Percentiles rank a stretch among this genome's conserved stretches.
Evolutionary conservation across 2,113 vertebrate species (phyloP).

Genomic region (Bubalus kerabau): DNA sequence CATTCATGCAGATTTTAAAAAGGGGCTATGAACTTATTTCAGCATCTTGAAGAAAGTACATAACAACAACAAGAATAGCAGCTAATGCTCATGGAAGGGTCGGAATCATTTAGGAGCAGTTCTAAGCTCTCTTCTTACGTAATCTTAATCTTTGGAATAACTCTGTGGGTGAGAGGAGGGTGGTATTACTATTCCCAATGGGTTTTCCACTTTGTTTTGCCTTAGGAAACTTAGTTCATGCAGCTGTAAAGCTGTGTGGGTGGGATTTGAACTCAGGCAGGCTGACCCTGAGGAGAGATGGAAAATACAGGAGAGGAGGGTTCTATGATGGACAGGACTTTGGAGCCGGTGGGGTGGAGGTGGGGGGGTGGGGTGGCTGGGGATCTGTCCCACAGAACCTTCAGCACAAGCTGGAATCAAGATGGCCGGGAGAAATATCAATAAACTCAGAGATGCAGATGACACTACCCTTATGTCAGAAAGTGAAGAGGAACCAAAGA

Average conservation of each 20-base stretch:
- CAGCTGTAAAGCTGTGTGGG: background rate
- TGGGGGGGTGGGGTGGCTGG: no score
- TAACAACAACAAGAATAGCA: background rate
- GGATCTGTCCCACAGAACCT: background rate
- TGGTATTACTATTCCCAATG: background rate
- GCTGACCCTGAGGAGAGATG: background rate
- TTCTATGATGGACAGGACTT: background rate
- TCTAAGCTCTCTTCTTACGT: background rate
- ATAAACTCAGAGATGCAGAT: background rate
- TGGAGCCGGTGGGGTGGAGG: accelerated
- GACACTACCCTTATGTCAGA: background rate
- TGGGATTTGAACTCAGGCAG: background rate
- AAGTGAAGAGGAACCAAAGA: background rate
- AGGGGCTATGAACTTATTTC: background rate
- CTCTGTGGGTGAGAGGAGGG: accelerated
- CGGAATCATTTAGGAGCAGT: no score
- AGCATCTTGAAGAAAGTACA: background rate
- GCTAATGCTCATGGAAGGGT: background rate
- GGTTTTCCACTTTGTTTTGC: background rate
- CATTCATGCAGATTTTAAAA: background rate
- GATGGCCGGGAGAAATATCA: background rate
- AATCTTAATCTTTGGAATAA: background rate
- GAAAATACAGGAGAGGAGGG: background rate
- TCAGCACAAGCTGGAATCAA: background rate
- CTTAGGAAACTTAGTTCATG: background rate